Conservation (phyloP, 2,113 vertebrate species). For the Tetrax tetrax region DNA sequence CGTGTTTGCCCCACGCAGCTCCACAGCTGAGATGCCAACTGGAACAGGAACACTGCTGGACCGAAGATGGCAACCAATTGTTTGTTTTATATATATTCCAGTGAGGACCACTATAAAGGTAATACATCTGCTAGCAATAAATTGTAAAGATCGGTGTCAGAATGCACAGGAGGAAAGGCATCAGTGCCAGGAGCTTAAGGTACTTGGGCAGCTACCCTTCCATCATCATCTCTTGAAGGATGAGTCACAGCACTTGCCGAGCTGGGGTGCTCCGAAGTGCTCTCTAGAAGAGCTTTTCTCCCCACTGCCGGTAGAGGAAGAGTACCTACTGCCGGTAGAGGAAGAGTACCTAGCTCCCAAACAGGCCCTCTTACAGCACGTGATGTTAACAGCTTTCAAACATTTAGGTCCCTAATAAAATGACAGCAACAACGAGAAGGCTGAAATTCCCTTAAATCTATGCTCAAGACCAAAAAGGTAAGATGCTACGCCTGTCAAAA, state of each 20-base stretch:
- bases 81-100: neutral
- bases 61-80: neutral
- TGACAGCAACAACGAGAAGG: neutral
- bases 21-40: neutral
- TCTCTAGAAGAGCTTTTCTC: neutral
- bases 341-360: neutral
- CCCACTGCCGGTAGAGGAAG: neutral
- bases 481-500: neutral
- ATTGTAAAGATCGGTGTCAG: neutral
- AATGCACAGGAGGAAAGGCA: neutral
- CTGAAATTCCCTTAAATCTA: neutral
- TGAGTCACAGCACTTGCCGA: neutral
- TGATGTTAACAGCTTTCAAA: neutral
- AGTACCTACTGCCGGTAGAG: neutral
- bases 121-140: neutral
- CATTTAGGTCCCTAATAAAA: neutral
- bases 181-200: neutral
- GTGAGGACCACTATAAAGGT: neutral
- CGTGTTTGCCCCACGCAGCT: neutral
- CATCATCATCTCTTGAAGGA: neutral
- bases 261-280: neutral
- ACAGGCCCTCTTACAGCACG: fast-evolving
- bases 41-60: neutral
- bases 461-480: neutral
- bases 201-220: neutral